phyloP scores from a whole-genome alignment of 2,113 vertebrate genomes.

The Seriola aureovittata region DNA sequence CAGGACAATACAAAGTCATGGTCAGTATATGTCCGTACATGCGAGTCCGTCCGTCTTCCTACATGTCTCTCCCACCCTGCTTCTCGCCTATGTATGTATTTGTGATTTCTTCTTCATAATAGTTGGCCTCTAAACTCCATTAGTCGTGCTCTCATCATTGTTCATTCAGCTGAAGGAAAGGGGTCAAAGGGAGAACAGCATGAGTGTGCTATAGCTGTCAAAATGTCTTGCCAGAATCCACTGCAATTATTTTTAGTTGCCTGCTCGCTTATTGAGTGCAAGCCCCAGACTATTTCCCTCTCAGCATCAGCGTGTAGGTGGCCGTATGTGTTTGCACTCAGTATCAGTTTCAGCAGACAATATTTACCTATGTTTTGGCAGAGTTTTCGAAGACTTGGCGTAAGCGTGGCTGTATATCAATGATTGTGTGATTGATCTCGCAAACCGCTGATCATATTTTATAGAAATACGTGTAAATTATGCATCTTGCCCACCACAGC shows the following conservation, averaged over 20 bases:
- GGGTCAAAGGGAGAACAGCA: conserved; percentile 56
- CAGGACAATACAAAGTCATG: conserved; percentile 96
- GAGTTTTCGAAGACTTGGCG: not conserved
- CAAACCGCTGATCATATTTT: not conserved
- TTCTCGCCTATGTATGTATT: not conserved
- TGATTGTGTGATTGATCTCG: not conserved
- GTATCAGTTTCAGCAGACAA: conserved; percentile 28
- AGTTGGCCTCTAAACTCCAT: conserved; percentile 56
- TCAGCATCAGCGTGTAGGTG: not conserved
- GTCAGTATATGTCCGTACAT: conserved; percentile 80
- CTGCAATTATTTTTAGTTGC: conserved; percentile 66
- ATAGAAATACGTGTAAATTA: not conserved
- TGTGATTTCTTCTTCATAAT: conserved; percentile 41
- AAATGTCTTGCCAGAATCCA: conserved; percentile 62
- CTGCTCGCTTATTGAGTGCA: conserved; percentile 54
- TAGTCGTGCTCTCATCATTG: conserved; percentile 55
- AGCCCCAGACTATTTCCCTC: conserved; percentile 39
- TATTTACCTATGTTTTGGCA: conserved; percentile 27
- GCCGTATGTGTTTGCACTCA: conserved; percentile 27
- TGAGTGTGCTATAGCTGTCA: conserved; percentile 56
- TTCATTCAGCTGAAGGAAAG: conserved; percentile 56
- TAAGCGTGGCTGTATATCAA: not conserved
- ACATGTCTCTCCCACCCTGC: conserved; percentile 12
- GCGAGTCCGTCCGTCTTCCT: not conserved
- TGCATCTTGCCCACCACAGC: not conserved